Evolutionary conservation across 2,113 vertebrate genomes (phyloP), one percentile per base, ranked within the genome.

Genomic region (Arvicanthis niloticus): DNA sequence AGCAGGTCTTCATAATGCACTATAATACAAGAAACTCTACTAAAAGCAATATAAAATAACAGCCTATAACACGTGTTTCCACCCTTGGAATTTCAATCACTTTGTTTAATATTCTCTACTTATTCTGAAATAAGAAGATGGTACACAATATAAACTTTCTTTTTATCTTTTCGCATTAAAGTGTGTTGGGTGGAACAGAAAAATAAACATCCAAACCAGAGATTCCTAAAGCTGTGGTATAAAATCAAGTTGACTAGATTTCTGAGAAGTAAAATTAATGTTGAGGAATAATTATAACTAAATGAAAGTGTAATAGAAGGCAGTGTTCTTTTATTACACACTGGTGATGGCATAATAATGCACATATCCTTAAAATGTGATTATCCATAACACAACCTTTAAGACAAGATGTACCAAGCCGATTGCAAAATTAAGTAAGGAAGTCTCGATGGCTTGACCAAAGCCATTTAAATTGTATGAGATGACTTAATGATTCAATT

Each of bases 31-130:
- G 93, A 95, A 89, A 91, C 29, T 5, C 15, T 86, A 51, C 13
- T 88, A 31, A 91, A 92, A 94, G 87, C 56, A 92, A 78, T 58
- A 89, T 78, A 90, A 95, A 95, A 89, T 93, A 92, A 82, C 84
- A 89, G 48, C 68, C 2, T 85, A 0, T 53, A 90, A 95, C 94
- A 92, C 21, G 37, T 67, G 48, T 51, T 91, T 92, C 91, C 12
- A 93, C 34, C 12, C 45, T 56, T 62, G 24, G 37, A 95, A 88
- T 89, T 87, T 94, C 96, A 88, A 45, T 67, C 77, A 82, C 53
- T 95, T 90, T 17, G 91, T 91, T 77, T 42, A 92, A 85, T 53
- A 77, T 88, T 88, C n/a, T 75, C 62, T n/a, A 24, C 62, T 65
- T 82, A 68, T 89, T 78, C 37, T 92, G n/a, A 95, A 91, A 85